A percentile compares a stretch with the other conserved stretches of the same genome.
Evolutionary conservation across 2,888 invertebrate species (phyloP).

Genomic region (Glomeris marginata): DNA sequence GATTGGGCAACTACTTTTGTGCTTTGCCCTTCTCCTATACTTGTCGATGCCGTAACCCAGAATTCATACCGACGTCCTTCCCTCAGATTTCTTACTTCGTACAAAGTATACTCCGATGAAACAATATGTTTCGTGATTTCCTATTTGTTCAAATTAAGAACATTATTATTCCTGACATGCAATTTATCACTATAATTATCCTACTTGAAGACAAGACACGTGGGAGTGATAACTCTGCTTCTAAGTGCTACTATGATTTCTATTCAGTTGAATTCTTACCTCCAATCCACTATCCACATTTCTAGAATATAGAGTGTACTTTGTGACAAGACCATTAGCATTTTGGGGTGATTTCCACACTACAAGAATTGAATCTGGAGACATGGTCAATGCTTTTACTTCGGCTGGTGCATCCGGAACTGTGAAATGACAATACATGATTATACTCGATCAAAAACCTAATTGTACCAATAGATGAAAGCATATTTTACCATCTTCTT

Average conservation of each 20-base stretch:
- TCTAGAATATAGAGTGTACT: slow-evolving; percentile 27
- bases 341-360: slow-evolving; percentile 29
- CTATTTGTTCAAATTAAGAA: slow-evolving; percentile 7
- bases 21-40: slow-evolving; percentile 26
- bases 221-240: too few species aligned
- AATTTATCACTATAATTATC: neutral
- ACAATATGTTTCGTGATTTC: slow-evolving; percentile 14
- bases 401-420: slow-evolving; percentile 30
- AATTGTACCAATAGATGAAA: too few species aligned
- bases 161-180: neutral
- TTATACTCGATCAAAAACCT: too few species aligned
- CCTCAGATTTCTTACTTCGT: slow-evolving; percentile 20
- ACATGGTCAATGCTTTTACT: slow-evolving; percentile 29
- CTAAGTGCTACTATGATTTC: neutral
- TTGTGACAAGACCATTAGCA: slow-evolving; percentile 28
- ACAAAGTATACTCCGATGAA: slow-evolving; percentile 16
- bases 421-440: too few species aligned
- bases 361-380: slow-evolving; percentile 26
- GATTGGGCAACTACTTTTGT: slow-evolving; percentile 23
- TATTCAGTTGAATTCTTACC: slow-evolving; percentile 2
- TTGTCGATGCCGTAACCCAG: slow-evolving; percentile 26
- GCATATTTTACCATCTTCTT: slow-evolving; percentile 26
- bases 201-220: neutral
- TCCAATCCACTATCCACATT: slow-evolving; percentile 15
- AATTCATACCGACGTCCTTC: slow-evolving; percentile 24